Conservation (phyloP, 2,888 invertebrate species). For the Ophion ellenae region DNA sequence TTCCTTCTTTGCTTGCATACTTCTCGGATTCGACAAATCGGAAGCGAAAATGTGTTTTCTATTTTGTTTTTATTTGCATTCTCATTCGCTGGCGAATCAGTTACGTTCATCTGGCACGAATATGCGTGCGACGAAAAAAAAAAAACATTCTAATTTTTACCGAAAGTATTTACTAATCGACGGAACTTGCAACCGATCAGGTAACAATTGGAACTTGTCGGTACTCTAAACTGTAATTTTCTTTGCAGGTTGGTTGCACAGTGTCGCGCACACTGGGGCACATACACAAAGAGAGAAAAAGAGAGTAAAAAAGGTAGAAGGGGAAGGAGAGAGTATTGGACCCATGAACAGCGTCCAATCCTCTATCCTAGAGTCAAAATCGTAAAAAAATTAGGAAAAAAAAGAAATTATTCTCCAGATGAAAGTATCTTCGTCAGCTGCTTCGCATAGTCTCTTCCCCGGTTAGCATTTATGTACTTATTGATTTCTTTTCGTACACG, state of each 20-base stretch:
- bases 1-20: neutral
- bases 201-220: slow-evolving; percentile 55
- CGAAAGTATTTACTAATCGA: slow-evolving; percentile 18
- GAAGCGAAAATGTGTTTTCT: neutral
- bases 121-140: neutral
- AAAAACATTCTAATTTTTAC: slow-evolving; percentile 35
- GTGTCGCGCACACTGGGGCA: slow-evolving; percentile 71
- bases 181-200: slow-evolving; percentile 41
- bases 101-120: slow-evolving; percentile 48
- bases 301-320: slow-evolving; percentile 42
- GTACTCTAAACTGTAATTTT: slow-evolving; percentile 74
- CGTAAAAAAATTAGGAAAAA: slow-evolving; percentile 45
- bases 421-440: slow-evolving; percentile 68
- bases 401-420: slow-evolving; percentile 71
- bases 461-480: slow-evolving; percentile 71
- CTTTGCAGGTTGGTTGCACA: slow-evolving; percentile 76
- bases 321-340: slow-evolving; percentile 73
- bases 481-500: slow-evolving; percentile 30
- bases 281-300: slow-evolving; percentile 48
- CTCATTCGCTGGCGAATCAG: slow-evolving; percentile 20
- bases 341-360: slow-evolving; percentile 71
- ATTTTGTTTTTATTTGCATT: slow-evolving; percentile 35
- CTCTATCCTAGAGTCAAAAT: slow-evolving; percentile 67
- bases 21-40: neutral
- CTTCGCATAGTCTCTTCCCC: slow-evolving; percentile 67